Conservation (phyloP, 2,113 vertebrate genomes). For the Galeopterus variegatus region DNA sequence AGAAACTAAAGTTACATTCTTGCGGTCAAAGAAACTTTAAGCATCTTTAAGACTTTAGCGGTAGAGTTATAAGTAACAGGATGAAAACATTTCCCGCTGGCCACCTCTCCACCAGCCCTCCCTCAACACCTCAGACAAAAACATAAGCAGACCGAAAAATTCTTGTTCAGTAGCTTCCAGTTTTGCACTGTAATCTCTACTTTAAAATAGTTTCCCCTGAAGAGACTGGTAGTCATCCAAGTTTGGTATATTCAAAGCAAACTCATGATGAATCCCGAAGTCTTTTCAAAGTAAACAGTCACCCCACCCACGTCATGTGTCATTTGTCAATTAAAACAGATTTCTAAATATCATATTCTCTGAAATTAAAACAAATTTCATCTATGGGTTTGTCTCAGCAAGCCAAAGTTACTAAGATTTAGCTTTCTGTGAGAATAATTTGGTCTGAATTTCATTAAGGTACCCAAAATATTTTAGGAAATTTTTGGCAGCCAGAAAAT, state of each 20-base stretch:
- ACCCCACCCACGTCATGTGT: background rate
- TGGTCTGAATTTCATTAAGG: background rate
- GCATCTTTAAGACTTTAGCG: background rate
- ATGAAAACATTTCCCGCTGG: background rate
- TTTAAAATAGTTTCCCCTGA: background rate
- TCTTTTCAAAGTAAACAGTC: background rate
- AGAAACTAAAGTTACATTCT: background rate
- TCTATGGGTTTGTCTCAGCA: background rate
- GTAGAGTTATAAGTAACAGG: background rate
- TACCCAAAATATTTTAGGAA: constrained; percentile 4
- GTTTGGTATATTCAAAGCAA: background rate
- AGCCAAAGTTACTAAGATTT: background rate
- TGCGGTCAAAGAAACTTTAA: background rate
- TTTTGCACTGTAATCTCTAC: background rate
- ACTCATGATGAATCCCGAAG: background rate
- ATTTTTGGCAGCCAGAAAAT: constrained; percentile 15
- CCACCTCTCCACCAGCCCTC: background rate
- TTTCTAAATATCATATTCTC: background rate
- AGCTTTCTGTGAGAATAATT: constrained; percentile 47
- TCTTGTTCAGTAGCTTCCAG: background rate
- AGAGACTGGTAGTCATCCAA: background rate
- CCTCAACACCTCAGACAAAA: background rate
- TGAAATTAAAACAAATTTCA: constrained; percentile 11
- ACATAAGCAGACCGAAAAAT: background rate
- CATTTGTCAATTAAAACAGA: background rate